Percentiles rank a stretch among this genome's conserved stretches.
These are phyloP conservation scores for Nysson spinosus DNA, from an alignment of 2,888 invertebrate species.

Conservation along the genomic window DNA sequence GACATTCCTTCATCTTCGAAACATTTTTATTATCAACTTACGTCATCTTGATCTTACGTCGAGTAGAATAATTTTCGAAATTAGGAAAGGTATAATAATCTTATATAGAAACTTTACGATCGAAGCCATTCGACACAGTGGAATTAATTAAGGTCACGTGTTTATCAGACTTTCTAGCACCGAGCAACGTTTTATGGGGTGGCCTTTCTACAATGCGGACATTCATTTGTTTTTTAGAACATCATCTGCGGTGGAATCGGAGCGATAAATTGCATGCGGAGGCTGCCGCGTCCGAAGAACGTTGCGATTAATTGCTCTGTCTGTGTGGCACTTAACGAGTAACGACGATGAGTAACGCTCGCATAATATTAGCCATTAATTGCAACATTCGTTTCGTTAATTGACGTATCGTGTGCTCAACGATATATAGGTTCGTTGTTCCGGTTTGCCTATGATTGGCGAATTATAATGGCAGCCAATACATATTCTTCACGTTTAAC, in stretches of 20 bases:
- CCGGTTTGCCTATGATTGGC: conserved; percentile 33
- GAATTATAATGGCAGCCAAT: conserved; percentile 41
- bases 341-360: conserved; percentile 37
- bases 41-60: no score
- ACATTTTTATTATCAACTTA: no score
- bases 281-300: not conserved
- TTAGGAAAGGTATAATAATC: no score
- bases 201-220: conserved; percentile 27
- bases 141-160: conserved; percentile 14
- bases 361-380: conserved; percentile 54
- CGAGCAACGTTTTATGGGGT: conserved; percentile 1
- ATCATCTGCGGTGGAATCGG: conserved; percentile 37
- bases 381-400: conserved; percentile 59
- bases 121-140: not conserved
- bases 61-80: no score
- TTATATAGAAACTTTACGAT: not conserved
- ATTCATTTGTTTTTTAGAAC: conserved; percentile 48
- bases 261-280: conserved; percentile 30
- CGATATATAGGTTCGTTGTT: conserved; percentile 15
- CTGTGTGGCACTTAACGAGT: conserved; percentile 42
- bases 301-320: conserved; percentile 47
- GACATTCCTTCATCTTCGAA: no score
- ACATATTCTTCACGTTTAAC: conserved; percentile 26
- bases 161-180: conserved; percentile 24
- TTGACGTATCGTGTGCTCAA: conserved; percentile 28